phyloP scores from a whole-genome alignment of 2,113 vertebrate genomes.

The Danionella cerebrum region DNA sequence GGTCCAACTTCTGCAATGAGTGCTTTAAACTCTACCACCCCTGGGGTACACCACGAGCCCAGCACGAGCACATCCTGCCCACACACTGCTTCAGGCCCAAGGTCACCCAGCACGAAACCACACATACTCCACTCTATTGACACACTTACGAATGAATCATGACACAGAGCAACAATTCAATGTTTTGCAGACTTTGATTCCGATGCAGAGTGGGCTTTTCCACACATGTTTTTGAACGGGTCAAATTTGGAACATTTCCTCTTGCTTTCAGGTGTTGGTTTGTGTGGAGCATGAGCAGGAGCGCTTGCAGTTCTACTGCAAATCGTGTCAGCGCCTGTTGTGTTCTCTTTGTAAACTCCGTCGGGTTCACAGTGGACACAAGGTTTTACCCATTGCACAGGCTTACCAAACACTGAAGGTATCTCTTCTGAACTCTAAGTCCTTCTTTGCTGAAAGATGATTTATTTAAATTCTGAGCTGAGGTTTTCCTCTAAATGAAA shows the following conservation, averaged over 20 bases:
- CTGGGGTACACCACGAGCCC: slow-evolving; percentile 92
- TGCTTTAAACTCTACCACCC: slow-evolving; percentile 98
- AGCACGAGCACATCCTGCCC: slow-evolving; percentile 88
- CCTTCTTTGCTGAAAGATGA: too few relatives aligned
- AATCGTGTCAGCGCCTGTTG: slow-evolving; percentile 82
- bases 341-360: slow-evolving; percentile 87
- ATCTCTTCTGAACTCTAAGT: background rate
- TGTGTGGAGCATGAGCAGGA: slow-evolving; percentile 92
- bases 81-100: slow-evolving; percentile 92
- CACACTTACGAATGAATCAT: too few relatives aligned
- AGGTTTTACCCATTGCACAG: slow-evolving; percentile 81
- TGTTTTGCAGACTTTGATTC: too few relatives aligned
- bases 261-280: slow-evolving; percentile 71
- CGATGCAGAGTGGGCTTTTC: too few relatives aligned
- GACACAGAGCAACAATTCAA: too few relatives aligned
- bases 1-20: slow-evolving; percentile 92
- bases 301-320: slow-evolving; percentile 87
- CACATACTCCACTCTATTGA: too few relatives aligned
- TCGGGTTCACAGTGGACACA: slow-evolving; percentile 83
- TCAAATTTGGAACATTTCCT: background rate
- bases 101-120: too few relatives aligned
- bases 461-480: background rate
- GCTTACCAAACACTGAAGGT: slow-evolving; percentile 94
- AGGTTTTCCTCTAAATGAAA: background rate
- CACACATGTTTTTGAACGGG: background rate